These are phyloP conservation scores for Centroberyx gerrardi DNA, from an alignment of 2,797 vertebrate species.

Conservation along the genomic window DNA sequence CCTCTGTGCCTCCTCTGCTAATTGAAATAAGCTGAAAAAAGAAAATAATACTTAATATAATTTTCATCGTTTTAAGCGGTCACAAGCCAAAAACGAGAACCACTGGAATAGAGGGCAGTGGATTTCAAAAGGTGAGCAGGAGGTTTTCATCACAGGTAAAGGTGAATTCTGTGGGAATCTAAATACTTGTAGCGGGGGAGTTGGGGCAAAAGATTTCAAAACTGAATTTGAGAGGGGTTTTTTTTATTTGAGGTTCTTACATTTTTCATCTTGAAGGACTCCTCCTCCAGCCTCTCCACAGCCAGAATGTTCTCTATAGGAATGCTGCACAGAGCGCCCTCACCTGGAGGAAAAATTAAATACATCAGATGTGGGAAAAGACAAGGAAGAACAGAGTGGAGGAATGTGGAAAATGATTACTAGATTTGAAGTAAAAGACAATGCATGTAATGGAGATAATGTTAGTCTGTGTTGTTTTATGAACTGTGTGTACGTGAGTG, in stretches of 20 bases:
- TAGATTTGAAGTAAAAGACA: background rate
- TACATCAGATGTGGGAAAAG: slow-evolving; percentile 27
- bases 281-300: slow-evolving; percentile 96
- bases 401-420: background rate
- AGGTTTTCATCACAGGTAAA: background rate
- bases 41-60: no score
- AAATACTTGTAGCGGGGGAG: background rate
- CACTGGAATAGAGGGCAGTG: background rate
- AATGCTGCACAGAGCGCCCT: slow-evolving; percentile 95
- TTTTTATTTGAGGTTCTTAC: slow-evolving; percentile 82
- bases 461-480: background rate
- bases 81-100: no score
- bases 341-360: slow-evolving; percentile 83
- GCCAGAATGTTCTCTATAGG: slow-evolving; percentile 99
- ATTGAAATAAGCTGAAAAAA: no score
- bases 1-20: no score
- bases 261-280: slow-evolving; percentile 99
- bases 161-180: background rate
- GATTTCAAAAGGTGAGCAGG: background rate
- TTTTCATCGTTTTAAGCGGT: no score
- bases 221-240: background rate
- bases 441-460: background rate
- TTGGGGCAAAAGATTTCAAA: background rate
- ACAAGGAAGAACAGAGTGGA: background rate
- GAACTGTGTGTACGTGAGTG: background rate